These are phyloP conservation scores for Peromyscus eremicus DNA, from an alignment of 2,797 vertebrate species.

Conservation along the genomic window DNA sequence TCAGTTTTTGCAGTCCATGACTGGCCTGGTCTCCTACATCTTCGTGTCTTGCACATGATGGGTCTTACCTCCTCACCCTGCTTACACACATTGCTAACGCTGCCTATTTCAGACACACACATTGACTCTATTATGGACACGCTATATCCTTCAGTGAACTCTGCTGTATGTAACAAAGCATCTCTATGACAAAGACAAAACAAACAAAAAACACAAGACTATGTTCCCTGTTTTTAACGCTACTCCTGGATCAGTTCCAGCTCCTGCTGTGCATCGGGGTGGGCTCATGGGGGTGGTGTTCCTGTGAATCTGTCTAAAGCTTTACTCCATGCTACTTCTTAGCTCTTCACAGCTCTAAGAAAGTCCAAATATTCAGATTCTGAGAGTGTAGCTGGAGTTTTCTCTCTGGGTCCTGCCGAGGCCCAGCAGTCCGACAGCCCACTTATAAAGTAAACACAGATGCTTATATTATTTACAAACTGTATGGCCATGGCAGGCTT, in stretches of 20 bases:
- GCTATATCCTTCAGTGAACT: not conserved
- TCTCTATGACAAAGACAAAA: not conserved
- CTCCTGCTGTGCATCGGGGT: not conserved
- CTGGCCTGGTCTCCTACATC: not conserved
- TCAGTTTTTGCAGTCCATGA: not conserved
- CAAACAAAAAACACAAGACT: not conserved
- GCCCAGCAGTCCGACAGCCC: too few relatives aligned
- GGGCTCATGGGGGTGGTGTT: not conserved
- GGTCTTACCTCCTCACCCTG: not conserved
- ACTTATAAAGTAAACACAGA: too few relatives aligned
- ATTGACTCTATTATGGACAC: not conserved
- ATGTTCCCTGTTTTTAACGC: not conserved
- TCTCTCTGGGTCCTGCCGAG: too few relatives aligned
- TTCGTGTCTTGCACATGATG: too few relatives aligned
- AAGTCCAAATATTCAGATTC: slow-evolving; percentile 12
- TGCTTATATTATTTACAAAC: too few relatives aligned
- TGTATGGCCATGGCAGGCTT: too few relatives aligned
- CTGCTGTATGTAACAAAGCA: not conserved
- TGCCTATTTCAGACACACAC: not conserved
- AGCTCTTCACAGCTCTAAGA: not conserved
- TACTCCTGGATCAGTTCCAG: not conserved
- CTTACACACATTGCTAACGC: not conserved
- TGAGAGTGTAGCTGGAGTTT: too few relatives aligned
- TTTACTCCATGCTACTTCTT: not conserved
- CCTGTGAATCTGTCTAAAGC: not conserved